Conservation (phyloP, 30 jellyfish, hydroid and myxozoan species). For the Aurelia sp. region DNA sequence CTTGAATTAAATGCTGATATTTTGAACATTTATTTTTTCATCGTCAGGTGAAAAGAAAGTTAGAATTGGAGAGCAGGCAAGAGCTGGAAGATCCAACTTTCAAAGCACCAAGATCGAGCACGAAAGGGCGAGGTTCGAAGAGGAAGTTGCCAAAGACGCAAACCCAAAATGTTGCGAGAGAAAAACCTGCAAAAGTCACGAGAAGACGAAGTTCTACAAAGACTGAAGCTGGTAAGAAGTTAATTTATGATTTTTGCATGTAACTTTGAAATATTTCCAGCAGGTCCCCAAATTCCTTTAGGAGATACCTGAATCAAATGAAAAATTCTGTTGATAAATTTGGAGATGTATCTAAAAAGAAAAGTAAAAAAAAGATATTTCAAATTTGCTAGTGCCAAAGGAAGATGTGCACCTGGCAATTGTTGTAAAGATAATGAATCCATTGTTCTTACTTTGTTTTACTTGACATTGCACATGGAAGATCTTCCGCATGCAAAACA, state of each 20-base stretch:
- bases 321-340: too few relatives aligned
- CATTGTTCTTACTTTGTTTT: too few relatives aligned
- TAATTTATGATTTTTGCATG: neutral
- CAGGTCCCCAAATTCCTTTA: too few relatives aligned
- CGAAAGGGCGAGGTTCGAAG: conserved; percentile 57
- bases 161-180: conserved; percentile 32
- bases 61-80: conserved; percentile 79
- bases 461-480: too few relatives aligned
- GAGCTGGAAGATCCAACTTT: conserved; percentile 75
- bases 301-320: too few relatives aligned
- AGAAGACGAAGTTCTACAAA: conserved; percentile 42
- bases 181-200: conserved; percentile 51
- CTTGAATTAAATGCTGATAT: neutral
- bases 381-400: too few relatives aligned
- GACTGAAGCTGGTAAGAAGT: conserved; percentile 30
- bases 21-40: neutral
- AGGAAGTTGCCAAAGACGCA: conserved; percentile 28
- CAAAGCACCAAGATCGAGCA: conserved; percentile 78
- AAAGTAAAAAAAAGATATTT: too few relatives aligned
- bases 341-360: too few relatives aligned
- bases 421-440: too few relatives aligned
- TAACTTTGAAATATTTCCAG: too few relatives aligned
- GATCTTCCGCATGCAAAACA: too few relatives aligned
- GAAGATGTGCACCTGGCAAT: too few relatives aligned
- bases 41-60: conserved; percentile 85